Evolutionary conservation across 2,797 vertebrate species (phyloP).

Genomic region (Forpus xanthops): DNA sequence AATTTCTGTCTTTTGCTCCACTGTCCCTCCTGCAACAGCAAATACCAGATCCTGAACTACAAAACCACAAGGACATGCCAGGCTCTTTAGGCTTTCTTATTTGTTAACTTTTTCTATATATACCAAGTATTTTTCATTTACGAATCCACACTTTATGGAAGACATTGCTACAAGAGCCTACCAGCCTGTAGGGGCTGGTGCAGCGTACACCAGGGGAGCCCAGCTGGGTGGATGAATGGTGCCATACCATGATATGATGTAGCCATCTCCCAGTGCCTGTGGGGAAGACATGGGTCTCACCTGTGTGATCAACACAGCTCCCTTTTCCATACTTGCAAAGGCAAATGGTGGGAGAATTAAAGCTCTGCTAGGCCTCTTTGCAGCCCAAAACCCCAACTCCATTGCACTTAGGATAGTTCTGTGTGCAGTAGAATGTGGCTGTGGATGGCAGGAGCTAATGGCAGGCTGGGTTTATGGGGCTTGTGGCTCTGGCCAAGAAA

Average conservation of each 20-base stretch:
- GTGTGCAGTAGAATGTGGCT: not conserved
- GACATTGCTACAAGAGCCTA: not conserved
- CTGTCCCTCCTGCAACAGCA: not conserved
- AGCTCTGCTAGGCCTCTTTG: not conserved
- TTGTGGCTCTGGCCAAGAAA: not conserved
- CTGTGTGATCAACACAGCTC: rapidly evolving
- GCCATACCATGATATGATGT: rapidly evolving
- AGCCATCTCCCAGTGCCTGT: not conserved
- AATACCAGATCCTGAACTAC: not conserved
- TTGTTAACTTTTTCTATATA: not conserved
- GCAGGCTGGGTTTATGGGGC: not conserved
- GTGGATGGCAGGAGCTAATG: not conserved
- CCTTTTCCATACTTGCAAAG: not conserved
- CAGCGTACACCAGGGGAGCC: not conserved
- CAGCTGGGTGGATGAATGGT: rapidly evolving
- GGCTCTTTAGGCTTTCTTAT: not conserved
- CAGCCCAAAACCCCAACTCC: rapidly evolving
- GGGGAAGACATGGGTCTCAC: not conserved
- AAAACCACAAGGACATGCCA: not conserved
- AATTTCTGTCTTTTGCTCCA: not conserved
- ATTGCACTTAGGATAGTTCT: not conserved
- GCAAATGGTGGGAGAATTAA: not conserved
- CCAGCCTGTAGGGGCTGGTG: not conserved
- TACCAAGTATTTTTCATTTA: not conserved
- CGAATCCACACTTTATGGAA: not conserved